A percentile compares a stretch with the other conserved stretches of the same genome.
Evolutionary conservation across 2,888 invertebrate genomes (phyloP).

Genomic region (Campoletis raptor): DNA sequence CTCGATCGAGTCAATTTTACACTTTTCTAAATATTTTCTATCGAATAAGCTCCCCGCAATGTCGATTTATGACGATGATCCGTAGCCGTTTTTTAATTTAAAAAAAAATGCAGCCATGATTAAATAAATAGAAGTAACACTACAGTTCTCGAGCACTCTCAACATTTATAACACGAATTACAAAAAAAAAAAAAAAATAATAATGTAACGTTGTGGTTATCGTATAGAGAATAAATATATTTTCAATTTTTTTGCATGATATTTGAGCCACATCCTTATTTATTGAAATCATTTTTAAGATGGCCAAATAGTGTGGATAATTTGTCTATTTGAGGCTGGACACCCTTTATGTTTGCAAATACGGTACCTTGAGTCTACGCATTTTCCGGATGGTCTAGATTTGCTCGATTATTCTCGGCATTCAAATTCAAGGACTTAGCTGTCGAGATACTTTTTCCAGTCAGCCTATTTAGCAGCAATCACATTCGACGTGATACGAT

Average conservation of each 20-base stretch:
- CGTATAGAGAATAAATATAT: no score
- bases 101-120: not conserved
- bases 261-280: not conserved
- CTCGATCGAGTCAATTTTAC: not conserved
- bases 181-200: not conserved
- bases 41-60: not conserved
- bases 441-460: conserved; percentile 49
- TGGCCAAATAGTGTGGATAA: not conserved
- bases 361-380: conserved; percentile 42
- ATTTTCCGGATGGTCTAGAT: conserved; percentile 71
- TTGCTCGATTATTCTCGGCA: conserved; percentile 65
- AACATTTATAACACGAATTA: not conserved
- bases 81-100: not conserved
- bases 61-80: not conserved
- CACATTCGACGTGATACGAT: conserved; percentile 26
- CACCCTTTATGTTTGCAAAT: conserved; percentile 4
- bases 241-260: no score
- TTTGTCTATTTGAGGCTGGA: not conserved
- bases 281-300: not conserved
- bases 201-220: not conserved
- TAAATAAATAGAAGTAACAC: not conserved
- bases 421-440: conserved; percentile 66
- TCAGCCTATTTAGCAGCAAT: conserved; percentile 27
- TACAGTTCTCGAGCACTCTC: not conserved
- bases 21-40: not conserved